Evolutionary conservation across 2,113 vertebrate species (phyloP), one percentile per base, ranked within the genome.

Genomic region (Crotalus viridis): DNA sequence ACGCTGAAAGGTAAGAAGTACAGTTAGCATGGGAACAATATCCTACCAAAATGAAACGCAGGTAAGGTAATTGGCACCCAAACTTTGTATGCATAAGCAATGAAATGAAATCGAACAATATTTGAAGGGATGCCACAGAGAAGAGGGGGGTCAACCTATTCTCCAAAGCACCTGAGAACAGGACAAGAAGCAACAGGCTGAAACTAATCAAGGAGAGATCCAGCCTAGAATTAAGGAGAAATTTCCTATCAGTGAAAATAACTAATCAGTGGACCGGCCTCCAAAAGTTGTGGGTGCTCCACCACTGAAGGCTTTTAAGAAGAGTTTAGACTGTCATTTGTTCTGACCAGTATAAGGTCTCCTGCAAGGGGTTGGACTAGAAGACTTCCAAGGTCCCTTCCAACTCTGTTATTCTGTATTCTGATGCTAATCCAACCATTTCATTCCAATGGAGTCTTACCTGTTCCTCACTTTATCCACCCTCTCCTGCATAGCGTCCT

Each of bases 401-500:
- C 61, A 64, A 64, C 4, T 13, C 26, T 69, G 4, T n/a, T n/a
- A 69, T 69, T n/a, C 28, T 69, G 61, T n/a, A 21, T 3, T 69
- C 64, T 61, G 24, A 57, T 33, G 26, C 24, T 19, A 26, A 3
- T 21, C 12, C 46, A 57, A 9, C 19, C 6, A 46, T 8, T 2
- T 26, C 0, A 0, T 33, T 39, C 2, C 8, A 0, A 4, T 0
- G 0, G 1, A 0, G 10, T 22, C 96, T 97, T 92, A 97, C 97
- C 93, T 85, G 0, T 89, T 95, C 24, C 93, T 88, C 21, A 93
- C 93, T 92, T 96, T 93, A 43, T 97, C 94, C 92, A 96, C 93
- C 15, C 94, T 89, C 0, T 96, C 95, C 24, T 87, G 93, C 10
- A 90, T 93, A 0, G 12, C 59, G 0, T 97, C 48, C 0, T 93